These are phyloP conservation scores for Nemoura dubitans DNA, from an alignment of 2,888 invertebrate genomes.

Conservation along the genomic window DNA sequence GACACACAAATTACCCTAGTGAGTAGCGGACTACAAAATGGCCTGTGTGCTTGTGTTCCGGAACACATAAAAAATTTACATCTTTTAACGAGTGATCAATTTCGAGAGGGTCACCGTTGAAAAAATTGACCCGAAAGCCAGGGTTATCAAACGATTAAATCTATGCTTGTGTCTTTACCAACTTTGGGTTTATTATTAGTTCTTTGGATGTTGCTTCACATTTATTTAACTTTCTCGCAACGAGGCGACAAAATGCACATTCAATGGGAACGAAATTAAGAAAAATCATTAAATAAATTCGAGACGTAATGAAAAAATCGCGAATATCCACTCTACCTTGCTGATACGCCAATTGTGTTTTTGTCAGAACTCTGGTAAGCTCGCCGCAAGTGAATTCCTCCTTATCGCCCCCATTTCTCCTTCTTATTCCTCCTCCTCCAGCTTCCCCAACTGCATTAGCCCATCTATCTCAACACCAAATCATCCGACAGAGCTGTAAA, in stretches of 20 bases:
- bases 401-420: not conserved
- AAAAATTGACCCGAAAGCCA: conserved; percentile 33
- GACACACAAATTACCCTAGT: not conserved
- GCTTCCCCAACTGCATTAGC: conserved; percentile 3
- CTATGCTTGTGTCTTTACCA: not conserved
- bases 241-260: too few species aligned
- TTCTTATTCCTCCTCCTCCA: not conserved
- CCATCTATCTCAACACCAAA: not conserved
- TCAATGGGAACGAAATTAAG: too few species aligned
- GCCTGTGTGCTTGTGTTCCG: not conserved
- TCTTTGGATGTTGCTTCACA: not conserved
- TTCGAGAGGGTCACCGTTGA: conserved; percentile 30
- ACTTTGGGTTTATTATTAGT: not conserved
- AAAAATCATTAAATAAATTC: too few species aligned
- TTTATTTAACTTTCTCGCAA: not conserved
- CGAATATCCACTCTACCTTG: too few species aligned
- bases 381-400: not conserved
- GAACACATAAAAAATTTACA: not conserved
- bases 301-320: too few species aligned
- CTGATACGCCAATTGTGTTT: too few species aligned
- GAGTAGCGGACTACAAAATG: not conserved
- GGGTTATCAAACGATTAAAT: conserved; percentile 23
- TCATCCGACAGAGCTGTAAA: not conserved
- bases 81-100: not conserved
- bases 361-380: too few species aligned